Percentiles rank a stretch among this genome's conserved stretches.
These are phyloP conservation scores for Drosophila sechellia DNA, from an alignment of 1,140 invertebrate genomes.

Conservation along the genomic window DNA sequence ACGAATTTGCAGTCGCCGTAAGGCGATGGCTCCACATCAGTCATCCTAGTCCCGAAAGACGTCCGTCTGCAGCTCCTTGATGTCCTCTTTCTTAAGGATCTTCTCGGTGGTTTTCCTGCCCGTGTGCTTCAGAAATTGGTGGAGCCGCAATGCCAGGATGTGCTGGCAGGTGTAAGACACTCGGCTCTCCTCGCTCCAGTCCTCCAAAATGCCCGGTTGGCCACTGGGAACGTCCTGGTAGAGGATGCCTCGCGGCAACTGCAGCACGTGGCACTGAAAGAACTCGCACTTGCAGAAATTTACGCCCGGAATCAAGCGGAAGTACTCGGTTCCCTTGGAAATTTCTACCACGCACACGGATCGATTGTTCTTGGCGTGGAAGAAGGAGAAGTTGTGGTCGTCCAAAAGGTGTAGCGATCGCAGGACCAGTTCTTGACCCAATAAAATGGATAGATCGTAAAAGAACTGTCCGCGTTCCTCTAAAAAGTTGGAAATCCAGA, in stretches of 20 bases:
- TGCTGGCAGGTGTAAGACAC: constrained; percentile 21
- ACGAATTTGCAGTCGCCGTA: constrained; percentile 86
- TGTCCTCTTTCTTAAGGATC: not conserved
- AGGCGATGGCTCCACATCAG: not conserved
- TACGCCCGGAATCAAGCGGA: constrained; percentile 5
- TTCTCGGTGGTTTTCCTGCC: constrained; percentile 7
- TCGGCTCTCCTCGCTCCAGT: constrained; percentile 21
- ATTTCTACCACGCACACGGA: constrained; percentile 19
- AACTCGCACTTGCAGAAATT: constrained; percentile 47
- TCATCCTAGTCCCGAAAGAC: constrained; percentile 23
- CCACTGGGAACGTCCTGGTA: constrained; percentile 23
- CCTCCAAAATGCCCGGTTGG: not conserved
- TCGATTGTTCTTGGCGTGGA: not conserved
- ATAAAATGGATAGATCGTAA: constrained; percentile 5
- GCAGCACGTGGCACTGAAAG: constrained; percentile 20
- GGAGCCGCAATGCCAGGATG: constrained; percentile 21
- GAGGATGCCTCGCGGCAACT: constrained; percentile 10
- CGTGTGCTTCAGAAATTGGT: constrained; percentile 2
- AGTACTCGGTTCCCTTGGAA: constrained; percentile 17
- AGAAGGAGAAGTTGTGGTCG: constrained; percentile 15
- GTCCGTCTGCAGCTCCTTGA: constrained; percentile 2
- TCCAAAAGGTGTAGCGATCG: constrained; percentile 23
- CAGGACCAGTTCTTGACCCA: constrained; percentile 18
- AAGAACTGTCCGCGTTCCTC: constrained; percentile 15
- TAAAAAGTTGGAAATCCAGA: not conserved